Base-by-base conservation (phyloP, 1,140 invertebrate genomes). In the Achroia grisella region DNA sequence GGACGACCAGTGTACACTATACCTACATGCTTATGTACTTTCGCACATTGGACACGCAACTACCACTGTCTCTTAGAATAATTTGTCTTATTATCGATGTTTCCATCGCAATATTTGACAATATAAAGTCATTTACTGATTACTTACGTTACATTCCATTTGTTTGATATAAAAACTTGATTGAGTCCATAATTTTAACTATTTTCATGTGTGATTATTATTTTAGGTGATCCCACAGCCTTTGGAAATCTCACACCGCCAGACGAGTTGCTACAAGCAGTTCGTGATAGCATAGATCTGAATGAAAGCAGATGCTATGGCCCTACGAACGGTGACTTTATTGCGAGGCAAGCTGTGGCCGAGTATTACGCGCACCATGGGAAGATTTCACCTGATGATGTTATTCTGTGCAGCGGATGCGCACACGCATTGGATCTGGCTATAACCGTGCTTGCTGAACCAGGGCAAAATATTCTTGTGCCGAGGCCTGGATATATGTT, bases 401-500 rank as follows among this genome's bases (percentile, higher is more conserved):
- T 99, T 3, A 89, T 99, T 29, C 87, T 99, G 27, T 96, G 95
- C 73, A 97, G 95, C 71, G 98, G 98, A 42, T 98, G 96, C 77
- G 98, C 97, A 0, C 93, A 95, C 58, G 95, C 98, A 0, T 86
- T 99, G 50, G 97, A 99, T 69, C 82, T 98, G 27, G 95, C 94
- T 63, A 97, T 99, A 54, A 91, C 93, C 12, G 95, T 91, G 0
- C 66, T 99, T 29, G 96, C 95, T 4, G 91, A 94, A 72, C 87
- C 90, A 5, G 96, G 95, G 31, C 90, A 98, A 74, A 98, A 98
- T 75, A 95, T 99, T 60, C 80, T 99, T 1, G 91, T 99, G 39
- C 98, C 98, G 0, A 86, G 93, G 39, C 98, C 98, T 3, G 98
- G 98, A 11, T 99, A 99, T 81, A 93, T 97, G 29, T 92, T 99